These are phyloP conservation scores for Rhyacophila brunnea DNA, from an alignment of 1,140 invertebrate species.

Conservation along the genomic window DNA sequence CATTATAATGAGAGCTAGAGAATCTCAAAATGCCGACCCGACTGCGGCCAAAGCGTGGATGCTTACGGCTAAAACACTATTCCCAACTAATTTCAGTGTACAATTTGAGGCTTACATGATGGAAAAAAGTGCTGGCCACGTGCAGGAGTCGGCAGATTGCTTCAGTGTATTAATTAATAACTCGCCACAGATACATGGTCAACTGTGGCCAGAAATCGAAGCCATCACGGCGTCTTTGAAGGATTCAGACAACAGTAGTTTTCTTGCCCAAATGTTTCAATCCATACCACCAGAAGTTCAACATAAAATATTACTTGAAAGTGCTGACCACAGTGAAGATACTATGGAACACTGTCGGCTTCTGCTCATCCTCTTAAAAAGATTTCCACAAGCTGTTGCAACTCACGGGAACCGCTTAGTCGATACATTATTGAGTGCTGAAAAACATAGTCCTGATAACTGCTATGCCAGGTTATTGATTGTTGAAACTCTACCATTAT, in stretches of 20 bases:
- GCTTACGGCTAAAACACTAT: constrained; percentile 85
- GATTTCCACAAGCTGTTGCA: constrained; percentile 76
- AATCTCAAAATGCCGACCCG: constrained; percentile 66
- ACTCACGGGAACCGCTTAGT: constrained; percentile 74
- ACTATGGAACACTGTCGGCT: constrained; percentile 84
- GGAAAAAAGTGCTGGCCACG: constrained; percentile 75
- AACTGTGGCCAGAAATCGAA: constrained; percentile 79
- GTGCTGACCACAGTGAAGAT: constrained; percentile 82
- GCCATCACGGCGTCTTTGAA: constrained; percentile 73
- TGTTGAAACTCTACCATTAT: constrained; percentile 71
- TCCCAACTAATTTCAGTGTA: constrained; percentile 80
- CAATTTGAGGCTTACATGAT: constrained; percentile 83
- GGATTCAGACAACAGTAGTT: constrained; percentile 53
- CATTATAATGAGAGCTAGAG: constrained; percentile 73
- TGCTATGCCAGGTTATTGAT: constrained; percentile 71
- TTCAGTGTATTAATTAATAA: constrained; percentile 61
- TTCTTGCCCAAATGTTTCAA: constrained; percentile 67
- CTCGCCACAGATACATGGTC: constrained; percentile 49
- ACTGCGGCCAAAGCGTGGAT: constrained; percentile 86
- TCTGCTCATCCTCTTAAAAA: constrained; percentile 72
- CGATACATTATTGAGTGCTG: constrained; percentile 72
- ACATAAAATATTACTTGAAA: constrained; percentile 72
- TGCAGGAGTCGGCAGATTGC: constrained; percentile 79
- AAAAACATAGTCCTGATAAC: constrained; percentile 75
- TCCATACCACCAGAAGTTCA: constrained; percentile 70